Evolutionary conservation across 2,888 invertebrate genomes (phyloP), one percentile per base, ranked within the genome.

Genomic region (Andricus quercusramuli): DNA sequence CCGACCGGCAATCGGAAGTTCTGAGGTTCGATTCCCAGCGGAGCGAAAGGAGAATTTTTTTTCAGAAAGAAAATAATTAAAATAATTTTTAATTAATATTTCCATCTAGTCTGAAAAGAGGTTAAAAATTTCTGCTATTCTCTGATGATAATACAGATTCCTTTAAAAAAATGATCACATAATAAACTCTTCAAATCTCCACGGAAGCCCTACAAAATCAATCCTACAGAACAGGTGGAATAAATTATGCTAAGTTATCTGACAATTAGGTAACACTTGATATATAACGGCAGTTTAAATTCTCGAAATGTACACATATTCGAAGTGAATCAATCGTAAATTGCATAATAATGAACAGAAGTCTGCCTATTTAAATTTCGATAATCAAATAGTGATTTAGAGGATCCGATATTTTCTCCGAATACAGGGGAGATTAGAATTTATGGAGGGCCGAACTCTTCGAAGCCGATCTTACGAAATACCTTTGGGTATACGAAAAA

Each of bases 301-400:
- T 51, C 20, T 29, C 8, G 5, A 70, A 74, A 74, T 74, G 56
- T 47, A 32, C 32, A 56, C 32, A n/a, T 29, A 56, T 56, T 56
- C n/a, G 51, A 13, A 56, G n/a, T 17, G 25, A 22, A 68, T 68
- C 47, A 44, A 20, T 25, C 13, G n/a, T 56, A n/a, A 56, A 29
- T 74, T 37, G 13, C 56, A 74, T 32, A 74, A 56, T 74, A 74
- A 29, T 74, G 29, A 56, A 62, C 22, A 62, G 25, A 25, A 62
- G 62, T 62, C 62, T 59, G 9, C 17, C n/a, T 15, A 62, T 29
- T 62, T 25, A 62, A 56, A 29, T 51, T 74, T 56, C 29, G 56
- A 56, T 74, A 47, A 74, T 74, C 47, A 74, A 74, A 74, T 56
- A 56, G n/a, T 51, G 70, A 70, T 70, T 70, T 70, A 47, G 20